Conservation (phyloP, 2,797 vertebrate species). For the Alca torda region DNA sequence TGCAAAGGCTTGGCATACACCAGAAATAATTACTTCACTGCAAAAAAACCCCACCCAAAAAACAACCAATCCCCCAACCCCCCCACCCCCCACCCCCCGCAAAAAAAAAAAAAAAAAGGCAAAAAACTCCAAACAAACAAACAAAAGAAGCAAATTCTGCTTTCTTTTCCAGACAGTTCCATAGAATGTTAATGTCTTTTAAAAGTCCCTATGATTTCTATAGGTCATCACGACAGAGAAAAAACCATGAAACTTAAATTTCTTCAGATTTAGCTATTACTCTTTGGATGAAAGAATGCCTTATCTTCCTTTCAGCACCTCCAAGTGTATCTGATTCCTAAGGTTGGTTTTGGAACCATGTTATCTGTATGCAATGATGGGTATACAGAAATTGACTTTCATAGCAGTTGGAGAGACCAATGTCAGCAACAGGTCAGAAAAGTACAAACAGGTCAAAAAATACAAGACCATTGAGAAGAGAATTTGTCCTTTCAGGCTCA, state of each 20-base stretch:
- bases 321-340: not conserved
- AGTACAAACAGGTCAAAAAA: not conserved
- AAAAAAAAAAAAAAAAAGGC: fast-evolving
- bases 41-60: fast-evolving
- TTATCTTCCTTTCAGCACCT: not conserved
- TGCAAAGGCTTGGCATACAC: not conserved
- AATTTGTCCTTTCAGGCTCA: not conserved
- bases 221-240: not conserved
- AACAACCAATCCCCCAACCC: too few relatives aligned
- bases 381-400: not conserved
- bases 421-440: not conserved
- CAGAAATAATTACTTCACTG: not conserved
- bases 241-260: not conserved
- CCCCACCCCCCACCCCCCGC: too few relatives aligned
- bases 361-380: not conserved
- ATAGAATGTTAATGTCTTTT: not conserved
- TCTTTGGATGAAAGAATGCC: not conserved
- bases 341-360: not conserved
- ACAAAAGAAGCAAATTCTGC: not conserved
- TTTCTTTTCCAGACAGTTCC: not conserved
- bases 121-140: not conserved
- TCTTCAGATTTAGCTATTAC: not conserved
- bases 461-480: not conserved
- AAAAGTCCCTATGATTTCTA: not conserved
- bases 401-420: not conserved